Percentiles rank a stretch among this genome's conserved stretches.
Evolutionary conservation across 2,888 invertebrate genomes (phyloP).

Genomic region (Leptinotarsa peninsularis): DNA sequence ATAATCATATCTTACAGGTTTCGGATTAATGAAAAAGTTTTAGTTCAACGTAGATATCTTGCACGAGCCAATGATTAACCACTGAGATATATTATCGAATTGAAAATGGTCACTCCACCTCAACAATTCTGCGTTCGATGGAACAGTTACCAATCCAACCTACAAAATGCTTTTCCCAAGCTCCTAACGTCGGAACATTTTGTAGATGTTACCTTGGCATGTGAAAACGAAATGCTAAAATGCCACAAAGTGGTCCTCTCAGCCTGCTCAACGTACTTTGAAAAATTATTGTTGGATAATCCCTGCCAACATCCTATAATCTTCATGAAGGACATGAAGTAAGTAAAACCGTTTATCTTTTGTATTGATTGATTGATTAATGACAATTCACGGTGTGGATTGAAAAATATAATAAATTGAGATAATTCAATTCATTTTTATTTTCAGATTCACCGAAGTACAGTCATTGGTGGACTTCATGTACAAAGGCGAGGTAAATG

Average conservation of each 20-base stretch:
- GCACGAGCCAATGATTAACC: conserved; percentile 4
- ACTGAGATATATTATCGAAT: conserved; percentile 20
- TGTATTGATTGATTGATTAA: neutral
- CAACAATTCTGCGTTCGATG: conserved; percentile 82
- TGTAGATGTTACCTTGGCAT: conserved; percentile 89
- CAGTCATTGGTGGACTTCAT: conserved; percentile 90
- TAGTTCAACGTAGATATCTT: neutral
- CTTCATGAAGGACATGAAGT: conserved; percentile 85
- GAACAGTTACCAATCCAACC: conserved; percentile 85
- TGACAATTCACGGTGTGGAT: neutral
- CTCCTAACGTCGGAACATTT: conserved; percentile 83
- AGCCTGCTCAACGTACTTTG: conserved; percentile 87
- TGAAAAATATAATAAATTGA: conserved; percentile 2
- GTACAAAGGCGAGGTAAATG: conserved; percentile 91
- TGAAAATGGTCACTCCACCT: conserved; percentile 63
- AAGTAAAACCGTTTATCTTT: conserved; percentile 43
- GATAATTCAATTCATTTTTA: conserved; percentile 10
- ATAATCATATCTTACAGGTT: neutral
- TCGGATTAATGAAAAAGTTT: neutral
- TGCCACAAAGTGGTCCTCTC: conserved; percentile 90
- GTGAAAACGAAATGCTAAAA: conserved; percentile 86
- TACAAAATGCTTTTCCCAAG: conserved; percentile 82
- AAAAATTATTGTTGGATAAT: conserved; percentile 82
- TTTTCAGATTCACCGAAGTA: conserved; percentile 79
- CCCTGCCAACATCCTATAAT: conserved; percentile 89